Conservation (phyloP, 2,888 invertebrate genomes). For the Diabrotica balteata region DNA sequence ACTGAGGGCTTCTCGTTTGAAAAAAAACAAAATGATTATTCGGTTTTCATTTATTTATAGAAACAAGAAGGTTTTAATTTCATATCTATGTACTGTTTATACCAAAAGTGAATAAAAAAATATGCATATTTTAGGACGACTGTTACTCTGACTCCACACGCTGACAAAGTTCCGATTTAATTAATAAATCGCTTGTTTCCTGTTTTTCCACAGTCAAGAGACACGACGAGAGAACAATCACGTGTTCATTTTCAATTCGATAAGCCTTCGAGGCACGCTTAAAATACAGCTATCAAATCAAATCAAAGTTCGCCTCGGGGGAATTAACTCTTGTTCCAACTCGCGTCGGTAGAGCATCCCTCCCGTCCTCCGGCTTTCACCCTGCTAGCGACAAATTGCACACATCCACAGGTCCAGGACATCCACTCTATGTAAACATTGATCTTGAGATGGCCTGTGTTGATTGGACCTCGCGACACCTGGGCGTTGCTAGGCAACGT, state of each 20-base stretch:
- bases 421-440: slow-evolving; percentile 55
- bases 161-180: no score
- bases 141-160: no score
- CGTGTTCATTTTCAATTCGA: slow-evolving; percentile 3
- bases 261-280: not conserved
- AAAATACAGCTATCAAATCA: not conserved
- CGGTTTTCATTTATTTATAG: no score
- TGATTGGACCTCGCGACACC: slow-evolving; percentile 61
- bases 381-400: slow-evolving; percentile 40
- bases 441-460: slow-evolving; percentile 61
- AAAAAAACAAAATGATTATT: no score
- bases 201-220: no score
- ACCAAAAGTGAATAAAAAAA: no score
- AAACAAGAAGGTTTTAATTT: no score
- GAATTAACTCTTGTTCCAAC: slow-evolving; percentile 28
- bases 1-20: no score
- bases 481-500: slow-evolving; percentile 59
- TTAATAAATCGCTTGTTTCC: no score
- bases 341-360: slow-evolving; percentile 10
- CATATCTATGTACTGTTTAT: no score
- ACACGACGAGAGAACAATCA: no score
- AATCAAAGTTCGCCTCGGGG: slow-evolving; percentile 11
- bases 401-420: slow-evolving; percentile 38
- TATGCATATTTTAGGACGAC: no score
- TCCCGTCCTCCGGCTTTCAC: slow-evolving; percentile 27